Base-by-base conservation (phyloP, 1,140 invertebrate genomes). In the Drosophila tropicalis region DNA sequence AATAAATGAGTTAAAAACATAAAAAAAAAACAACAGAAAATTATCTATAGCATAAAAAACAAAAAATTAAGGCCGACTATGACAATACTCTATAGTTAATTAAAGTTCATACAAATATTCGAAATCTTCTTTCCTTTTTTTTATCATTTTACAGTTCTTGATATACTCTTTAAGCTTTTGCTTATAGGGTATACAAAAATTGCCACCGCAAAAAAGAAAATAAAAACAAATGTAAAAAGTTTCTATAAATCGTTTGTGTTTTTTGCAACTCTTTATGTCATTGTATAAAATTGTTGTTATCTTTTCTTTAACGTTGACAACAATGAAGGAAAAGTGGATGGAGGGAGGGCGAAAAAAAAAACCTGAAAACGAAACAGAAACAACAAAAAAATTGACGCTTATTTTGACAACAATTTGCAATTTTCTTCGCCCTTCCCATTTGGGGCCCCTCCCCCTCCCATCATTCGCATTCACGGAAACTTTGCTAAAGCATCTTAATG, bases 391-490 rank as follows among this genome's bases (percentile, higher is more conserved):
- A 76, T 87, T 80, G 72, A 83, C 76, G 76, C 72, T 83, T 83
- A 87, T 87, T 87, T 87, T 87, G 79, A 87, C 79, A 87, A 73
- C 65, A 87, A 87, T 86, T 82, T 79, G 75, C 79, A 62, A 72
- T 79, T 71, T 77, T 40, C 61, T 32, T 34, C 54, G 39, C 36
- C 36, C 9, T 22, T 61, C 36, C 36, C 36, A 4, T 39, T 13
- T 3, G 10, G 4, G 12, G 3, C 10, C 36, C 36, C 36, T 39
- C 36, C 36, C 12, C 36, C 9, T 1, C 1, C 7, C 34, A 2
- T 22, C 34, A 7, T 9, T 7, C 34, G 34, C 36, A 41, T 19
- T 7, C 41, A 51, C 47, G 54, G 47, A 76, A 41, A 57, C 44
- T 72, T 78, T 55, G 47, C 15, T 44, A 77, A 67, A 56, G 73